Evolutionary conservation across 2,888 invertebrate genomes (phyloP).

Genomic region (Tetheella fluctuosa): DNA sequence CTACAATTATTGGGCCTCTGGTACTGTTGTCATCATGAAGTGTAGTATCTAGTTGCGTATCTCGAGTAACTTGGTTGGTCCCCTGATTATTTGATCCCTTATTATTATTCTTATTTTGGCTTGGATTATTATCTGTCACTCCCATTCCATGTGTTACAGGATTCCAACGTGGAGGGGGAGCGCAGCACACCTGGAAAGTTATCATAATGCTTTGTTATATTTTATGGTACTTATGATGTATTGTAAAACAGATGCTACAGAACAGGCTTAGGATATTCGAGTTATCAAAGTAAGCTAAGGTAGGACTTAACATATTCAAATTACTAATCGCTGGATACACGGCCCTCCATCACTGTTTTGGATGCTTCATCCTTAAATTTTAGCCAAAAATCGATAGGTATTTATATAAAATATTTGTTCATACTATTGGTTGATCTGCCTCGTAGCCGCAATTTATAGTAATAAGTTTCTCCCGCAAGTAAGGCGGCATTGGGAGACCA

Average conservation of each 20-base stretch:
- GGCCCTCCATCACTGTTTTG: not conserved
- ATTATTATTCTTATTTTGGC: not conserved
- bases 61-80: not conserved
- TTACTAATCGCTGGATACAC: not conserved
- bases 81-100: not conserved
- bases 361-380: no score
- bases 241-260: no score
- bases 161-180: not conserved
- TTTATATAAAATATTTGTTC: not conserved
- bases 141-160: constrained; percentile 12
- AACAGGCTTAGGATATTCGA: no score
- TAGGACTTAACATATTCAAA: no score
- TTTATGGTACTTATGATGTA: no score
- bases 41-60: not conserved
- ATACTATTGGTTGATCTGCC: constrained; percentile 56
- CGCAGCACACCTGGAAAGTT: constrained; percentile 54
- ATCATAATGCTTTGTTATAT: not conserved
- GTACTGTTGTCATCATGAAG: not conserved
- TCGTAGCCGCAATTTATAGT: constrained; percentile 61
- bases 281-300: no score
- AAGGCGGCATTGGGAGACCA: constrained; percentile 57
- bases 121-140: not conserved
- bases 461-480: constrained; percentile 53
- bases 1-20: constrained; percentile 43
- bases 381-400: no score